Conservation (phyloP, 2,888 invertebrate genomes). For the Cantharis nigra region DNA sequence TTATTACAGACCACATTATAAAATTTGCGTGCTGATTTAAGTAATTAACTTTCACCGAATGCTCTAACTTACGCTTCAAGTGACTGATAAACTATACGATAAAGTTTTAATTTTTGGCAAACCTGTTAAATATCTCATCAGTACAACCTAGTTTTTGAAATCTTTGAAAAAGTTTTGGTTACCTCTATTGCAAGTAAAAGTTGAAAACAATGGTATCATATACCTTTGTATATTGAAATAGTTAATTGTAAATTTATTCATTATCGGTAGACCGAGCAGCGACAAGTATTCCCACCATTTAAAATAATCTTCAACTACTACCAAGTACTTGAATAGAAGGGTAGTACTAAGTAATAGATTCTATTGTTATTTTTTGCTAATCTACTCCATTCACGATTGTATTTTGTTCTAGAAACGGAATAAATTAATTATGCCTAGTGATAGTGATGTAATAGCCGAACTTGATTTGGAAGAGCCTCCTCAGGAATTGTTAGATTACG, state of each 20-base stretch:
- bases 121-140: not conserved
- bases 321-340: not conserved
- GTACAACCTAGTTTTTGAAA: not conserved
- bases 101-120: not conserved
- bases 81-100: not conserved
- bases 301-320: not conserved
- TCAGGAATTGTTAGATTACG: conserved; percentile 68
- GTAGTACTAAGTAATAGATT: not conserved
- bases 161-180: not conserved
- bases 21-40: not conserved
- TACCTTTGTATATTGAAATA: not conserved
- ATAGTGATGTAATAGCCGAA: conserved; percentile 62
- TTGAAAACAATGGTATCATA: not conserved
- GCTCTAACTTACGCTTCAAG: not conserved
- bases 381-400: not conserved
- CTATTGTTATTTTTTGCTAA: not conserved
- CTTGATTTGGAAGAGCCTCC: conserved; percentile 70
- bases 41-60: not conserved
- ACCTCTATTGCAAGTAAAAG: not conserved
- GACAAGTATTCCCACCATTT: not conserved
- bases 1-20: not conserved
- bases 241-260: not conserved
- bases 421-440: conserved; percentile 41
- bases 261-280: not conserved
- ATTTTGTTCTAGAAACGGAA: conserved; percentile 6